Percentiles rank a stretch among this genome's conserved stretches.
phyloP scores from a whole-genome alignment of 2,113 vertebrate species.

The Nibea albiflora region DNA sequence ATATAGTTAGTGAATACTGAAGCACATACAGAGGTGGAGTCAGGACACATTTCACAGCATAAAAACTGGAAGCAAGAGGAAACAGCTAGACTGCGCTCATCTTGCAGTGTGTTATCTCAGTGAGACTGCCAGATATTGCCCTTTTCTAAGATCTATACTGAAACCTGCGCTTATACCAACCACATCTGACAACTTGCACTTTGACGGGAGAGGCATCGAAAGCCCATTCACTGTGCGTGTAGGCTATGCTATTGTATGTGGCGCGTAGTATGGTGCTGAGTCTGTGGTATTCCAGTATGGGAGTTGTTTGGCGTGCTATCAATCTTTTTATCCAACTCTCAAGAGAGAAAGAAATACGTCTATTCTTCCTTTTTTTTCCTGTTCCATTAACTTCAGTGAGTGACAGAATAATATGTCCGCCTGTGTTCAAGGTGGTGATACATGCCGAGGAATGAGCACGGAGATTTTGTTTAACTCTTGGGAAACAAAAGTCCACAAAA shows the following conservation, averaged over 20 bases:
- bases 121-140: background rate
- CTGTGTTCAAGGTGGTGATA: constrained; percentile 54
- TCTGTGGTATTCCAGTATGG: background rate
- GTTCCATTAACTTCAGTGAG: constrained; percentile 15
- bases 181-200: background rate
- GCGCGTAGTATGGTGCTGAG: background rate
- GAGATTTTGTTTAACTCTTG: constrained; percentile 45
- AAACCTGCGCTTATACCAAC: background rate
- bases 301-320: background rate
- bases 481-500: constrained; percentile 57
- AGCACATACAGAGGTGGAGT: background rate
- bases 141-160: background rate
- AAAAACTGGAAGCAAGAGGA: background rate
- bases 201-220: too few relatives aligned
- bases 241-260: background rate
- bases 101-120: background rate
- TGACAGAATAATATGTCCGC: constrained; percentile 1
- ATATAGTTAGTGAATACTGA: background rate
- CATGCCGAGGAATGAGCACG: constrained; percentile 45
- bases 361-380: background rate
- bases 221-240: too few relatives aligned
- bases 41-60: background rate
- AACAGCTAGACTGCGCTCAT: background rate
- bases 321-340: background rate
- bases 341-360: background rate